Evolutionary conservation across 2,797 vertebrate species (phyloP).

Genomic region (Chloroceryle amazona): DNA sequence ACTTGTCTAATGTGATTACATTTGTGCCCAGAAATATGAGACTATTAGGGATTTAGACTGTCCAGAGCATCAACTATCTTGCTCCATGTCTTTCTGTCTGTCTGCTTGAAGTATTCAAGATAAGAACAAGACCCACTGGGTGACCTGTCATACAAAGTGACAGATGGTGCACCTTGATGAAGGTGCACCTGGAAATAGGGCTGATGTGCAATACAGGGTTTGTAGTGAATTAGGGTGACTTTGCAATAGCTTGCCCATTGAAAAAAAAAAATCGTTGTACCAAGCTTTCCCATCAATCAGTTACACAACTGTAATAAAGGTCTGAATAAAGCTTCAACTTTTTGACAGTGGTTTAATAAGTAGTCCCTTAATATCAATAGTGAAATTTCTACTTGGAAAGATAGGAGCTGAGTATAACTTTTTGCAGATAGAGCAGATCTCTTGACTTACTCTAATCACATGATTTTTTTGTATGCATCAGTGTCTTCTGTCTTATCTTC

Average conservation of each 20-base stretch:
- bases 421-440: not conserved
- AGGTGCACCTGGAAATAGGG: not conserved
- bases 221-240: not conserved
- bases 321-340: constrained; percentile 4
- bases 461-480: not conserved
- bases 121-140: not conserved
- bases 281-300: not conserved
- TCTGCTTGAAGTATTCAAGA: not conserved
- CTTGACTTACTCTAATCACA: not conserved
- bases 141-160: not conserved
- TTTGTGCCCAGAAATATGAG: constrained; percentile 29
- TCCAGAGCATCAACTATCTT: not conserved
- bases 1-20: constrained; percentile 46
- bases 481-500: not conserved
- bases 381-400: constrained; percentile 1
- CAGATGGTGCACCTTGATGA: not conserved
- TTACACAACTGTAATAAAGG: not conserved
- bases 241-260: not conserved
- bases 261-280: not conserved
- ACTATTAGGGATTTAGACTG: not conserved
- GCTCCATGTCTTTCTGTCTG: not conserved
- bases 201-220: not conserved
- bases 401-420: not conserved
- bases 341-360: constrained; percentile 20
- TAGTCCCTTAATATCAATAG: not conserved